Base-by-base conservation (phyloP, 2,888 invertebrate genomes). In the Lepidochrysops patricia region DNA sequence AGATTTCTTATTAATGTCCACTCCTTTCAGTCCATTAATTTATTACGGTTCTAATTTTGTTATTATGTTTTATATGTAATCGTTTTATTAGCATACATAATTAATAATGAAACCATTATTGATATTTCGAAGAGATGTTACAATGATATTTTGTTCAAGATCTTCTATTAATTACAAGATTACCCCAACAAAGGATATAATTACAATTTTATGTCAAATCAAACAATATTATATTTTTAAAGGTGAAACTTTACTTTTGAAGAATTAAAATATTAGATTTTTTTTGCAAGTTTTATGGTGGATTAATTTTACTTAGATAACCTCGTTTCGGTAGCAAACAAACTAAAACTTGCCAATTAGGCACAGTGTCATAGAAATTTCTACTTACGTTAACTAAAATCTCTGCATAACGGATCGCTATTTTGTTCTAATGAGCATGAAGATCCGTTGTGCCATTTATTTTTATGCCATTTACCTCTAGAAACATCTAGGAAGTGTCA, bases 1-100 rank as follows among this genome's bases (percentile, higher is more conserved):
- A 76, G 77, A 72, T 75, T 79, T 79, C 73, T 70, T 77, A 70
- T 73, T 74, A 75, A 77, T 81, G 77, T 78, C 72, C 71, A 71
- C 67, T 64, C 66, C 26, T 63, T 62, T 63, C 61, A 67, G 66
- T 65, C 61, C 62, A 48, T 63, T 63, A 63, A 60, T 59, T 43
- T 60, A 62, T 68, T 68, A 70, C 70, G 68, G 71, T 68, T 72
- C 72, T 66, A 62, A 59, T 68, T 64, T 67, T 60, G 66, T 68
- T 72, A 71, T 74, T 70, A 64, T 66, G 63, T 43, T 48, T 64
- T 57, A 60, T 64, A 66, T 50, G 26, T 50, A 13, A 58, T 34
- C 32, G 48, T 58, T 27, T 52, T 13, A 52, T 52, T 27, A 52
- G 27, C 27, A 52, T 52, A 27, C 26, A 15, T 52, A 52, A 52